A percentile compares a stretch with the other conserved stretches of the same genome.
Evolutionary conservation across 2,113 vertebrate species (phyloP).

Genomic region (Antechinus stuartii): DNA sequence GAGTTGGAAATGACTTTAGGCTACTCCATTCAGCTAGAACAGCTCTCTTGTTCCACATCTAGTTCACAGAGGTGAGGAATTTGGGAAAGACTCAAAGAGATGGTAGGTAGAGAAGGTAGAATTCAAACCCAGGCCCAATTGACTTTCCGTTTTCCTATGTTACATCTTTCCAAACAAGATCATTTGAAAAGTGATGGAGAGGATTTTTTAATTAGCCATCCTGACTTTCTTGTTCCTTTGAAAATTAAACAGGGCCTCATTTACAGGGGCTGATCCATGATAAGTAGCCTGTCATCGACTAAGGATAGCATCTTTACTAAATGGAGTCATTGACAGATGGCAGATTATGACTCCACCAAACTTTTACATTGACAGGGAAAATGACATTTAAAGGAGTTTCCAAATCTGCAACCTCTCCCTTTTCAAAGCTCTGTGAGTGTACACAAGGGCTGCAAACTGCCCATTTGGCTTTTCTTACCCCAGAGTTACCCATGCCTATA

Average conservation of each 20-base stretch:
- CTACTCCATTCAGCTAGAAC: not conserved
- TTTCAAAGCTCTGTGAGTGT: slow-evolving; percentile 52
- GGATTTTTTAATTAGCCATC: not conserved
- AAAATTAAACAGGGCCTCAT: slow-evolving; percentile 49
- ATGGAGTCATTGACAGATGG: slow-evolving; percentile 61
- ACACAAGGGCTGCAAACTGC: not conserved
- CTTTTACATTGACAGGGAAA: slow-evolving; percentile 61
- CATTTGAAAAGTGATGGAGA: not conserved
- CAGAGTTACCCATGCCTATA: not conserved
- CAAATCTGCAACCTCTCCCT: slow-evolving; percentile 69
- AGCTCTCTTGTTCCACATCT: not conserved
- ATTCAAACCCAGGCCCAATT: not conserved
- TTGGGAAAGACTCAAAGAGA: not conserved
- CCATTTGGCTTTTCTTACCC: not conserved
- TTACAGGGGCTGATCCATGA: slow-evolving; percentile 44
- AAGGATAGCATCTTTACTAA: slow-evolving; percentile 41
- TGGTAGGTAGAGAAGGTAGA: not conserved
- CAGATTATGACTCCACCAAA: slow-evolving; percentile 70
- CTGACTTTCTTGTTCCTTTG: not conserved
- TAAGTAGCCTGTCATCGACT: slow-evolving; percentile 59
- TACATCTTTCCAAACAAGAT: not conserved
- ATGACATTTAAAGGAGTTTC: slow-evolving; percentile 69
- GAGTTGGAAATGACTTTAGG: not conserved
- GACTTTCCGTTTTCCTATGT: not conserved
- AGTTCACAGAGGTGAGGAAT: not conserved